Conservation (phyloP, 2,888 invertebrate genomes). For the Zaprionus bogoriensis region DNA sequence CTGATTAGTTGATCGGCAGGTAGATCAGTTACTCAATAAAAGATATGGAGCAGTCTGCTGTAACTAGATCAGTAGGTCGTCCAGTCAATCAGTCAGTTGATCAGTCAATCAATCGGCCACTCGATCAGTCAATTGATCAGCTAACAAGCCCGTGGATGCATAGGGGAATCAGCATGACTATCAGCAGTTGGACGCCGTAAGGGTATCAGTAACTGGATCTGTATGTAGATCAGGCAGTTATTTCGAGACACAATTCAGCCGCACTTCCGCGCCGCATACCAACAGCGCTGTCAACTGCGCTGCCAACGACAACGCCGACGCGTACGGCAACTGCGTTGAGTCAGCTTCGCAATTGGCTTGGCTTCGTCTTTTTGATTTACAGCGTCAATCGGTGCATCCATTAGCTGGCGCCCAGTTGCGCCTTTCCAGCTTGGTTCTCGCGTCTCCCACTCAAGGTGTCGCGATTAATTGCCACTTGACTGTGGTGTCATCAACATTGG, state of each 20-base stretch:
- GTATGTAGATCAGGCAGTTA: too few species aligned
- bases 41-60: too few species aligned
- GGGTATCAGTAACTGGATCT: too few species aligned
- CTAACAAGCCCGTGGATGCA: too few species aligned
- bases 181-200: too few species aligned
- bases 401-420: constrained; percentile 42
- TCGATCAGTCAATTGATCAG: too few species aligned
- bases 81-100: too few species aligned
- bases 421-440: constrained; percentile 21
- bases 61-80: too few species aligned
- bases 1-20: too few species aligned
- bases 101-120: too few species aligned
- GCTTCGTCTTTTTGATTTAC: constrained; percentile 39
- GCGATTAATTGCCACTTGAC: constrained; percentile 63
- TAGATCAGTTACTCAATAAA: too few species aligned
- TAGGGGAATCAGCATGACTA: too few species aligned
- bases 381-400: constrained; percentile 55
- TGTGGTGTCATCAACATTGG: constrained; percentile 18
- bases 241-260: constrained; percentile 2
- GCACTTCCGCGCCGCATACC: constrained; percentile 32
- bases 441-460: constrained; percentile 60
- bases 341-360: constrained; percentile 4
- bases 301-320: background rate
- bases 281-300: background rate
- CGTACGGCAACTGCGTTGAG: background rate